Percentiles rank a stretch among this genome's conserved stretches.
Evolutionary conservation across 1,140 invertebrate genomes (phyloP).

Genomic region (Cyclina sinensis): DNA sequence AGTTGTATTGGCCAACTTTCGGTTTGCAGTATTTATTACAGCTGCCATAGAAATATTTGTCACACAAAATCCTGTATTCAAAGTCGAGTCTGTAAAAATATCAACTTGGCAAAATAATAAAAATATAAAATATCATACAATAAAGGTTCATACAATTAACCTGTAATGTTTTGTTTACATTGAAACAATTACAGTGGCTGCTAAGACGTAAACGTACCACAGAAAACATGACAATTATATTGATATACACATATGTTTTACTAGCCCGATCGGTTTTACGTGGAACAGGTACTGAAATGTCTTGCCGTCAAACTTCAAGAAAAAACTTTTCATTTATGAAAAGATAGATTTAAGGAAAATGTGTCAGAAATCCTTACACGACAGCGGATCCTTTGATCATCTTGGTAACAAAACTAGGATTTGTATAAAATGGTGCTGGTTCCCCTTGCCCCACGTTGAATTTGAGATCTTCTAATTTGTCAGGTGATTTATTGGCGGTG

Average conservation of each 20-base stretch:
- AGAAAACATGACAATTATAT: too few relatives aligned
- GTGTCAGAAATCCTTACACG: background rate
- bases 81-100: background rate
- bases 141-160: too few relatives aligned
- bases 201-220: too few relatives aligned
- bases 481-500: background rate
- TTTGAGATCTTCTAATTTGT: background rate
- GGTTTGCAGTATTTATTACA: conserved; percentile 8
- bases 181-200: too few relatives aligned
- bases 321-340: too few relatives aligned
- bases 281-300: too few relatives aligned
- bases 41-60: background rate
- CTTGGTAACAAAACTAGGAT: background rate
- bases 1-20: background rate
- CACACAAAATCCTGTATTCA: background rate
- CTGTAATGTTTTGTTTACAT: too few relatives aligned
- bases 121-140: background rate
- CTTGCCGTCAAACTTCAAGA: too few relatives aligned
- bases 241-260: too few relatives aligned
- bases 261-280: too few relatives aligned
- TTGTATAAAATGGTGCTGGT: background rate
- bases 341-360: too few relatives aligned
- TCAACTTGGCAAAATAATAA: background rate
- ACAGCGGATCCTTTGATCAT: background rate
- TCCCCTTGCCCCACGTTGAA: background rate